These are phyloP conservation scores for Chroicocephalus ridibundus DNA, from an alignment of 2,113 vertebrate species.

Conservation along the genomic window DNA sequence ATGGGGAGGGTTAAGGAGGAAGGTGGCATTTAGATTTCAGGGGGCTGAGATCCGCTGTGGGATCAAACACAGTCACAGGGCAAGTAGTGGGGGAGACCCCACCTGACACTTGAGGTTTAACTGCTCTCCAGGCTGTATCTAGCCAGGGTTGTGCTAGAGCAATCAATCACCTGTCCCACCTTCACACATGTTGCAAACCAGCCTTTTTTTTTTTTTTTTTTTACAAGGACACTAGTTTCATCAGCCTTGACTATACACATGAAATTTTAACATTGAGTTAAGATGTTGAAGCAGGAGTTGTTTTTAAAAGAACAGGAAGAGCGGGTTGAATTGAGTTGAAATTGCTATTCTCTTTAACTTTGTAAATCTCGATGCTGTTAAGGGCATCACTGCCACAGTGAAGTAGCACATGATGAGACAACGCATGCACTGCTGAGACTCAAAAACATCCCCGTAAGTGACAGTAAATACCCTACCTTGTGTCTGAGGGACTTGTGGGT, in stretches of 20 bases:
- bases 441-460: neutral
- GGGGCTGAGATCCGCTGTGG: neutral
- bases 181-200: neutral
- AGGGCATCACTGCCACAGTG: neutral
- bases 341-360: neutral
- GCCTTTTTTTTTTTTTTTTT: neutral
- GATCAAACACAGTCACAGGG: neutral
- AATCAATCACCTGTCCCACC: neutral
- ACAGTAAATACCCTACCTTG: neutral
- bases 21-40: neutral
- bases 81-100: neutral
- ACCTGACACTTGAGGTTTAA: neutral
- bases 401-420: neutral
- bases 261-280: slow-evolving; percentile 31
- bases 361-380: neutral
- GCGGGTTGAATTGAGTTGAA: neutral
- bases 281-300: slow-evolving; percentile 1
- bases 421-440: neutral
- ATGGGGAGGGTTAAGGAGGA: neutral
- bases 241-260: slow-evolving; percentile 21
- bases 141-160: neutral
- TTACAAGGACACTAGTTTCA: neutral
- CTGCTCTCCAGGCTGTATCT: neutral
- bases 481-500: neutral
- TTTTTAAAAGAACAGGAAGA: slow-evolving; percentile 38